These are phyloP conservation scores for Parasteatoda lunata DNA, from an alignment of 2,888 invertebrate genomes.

Conservation along the genomic window DNA sequence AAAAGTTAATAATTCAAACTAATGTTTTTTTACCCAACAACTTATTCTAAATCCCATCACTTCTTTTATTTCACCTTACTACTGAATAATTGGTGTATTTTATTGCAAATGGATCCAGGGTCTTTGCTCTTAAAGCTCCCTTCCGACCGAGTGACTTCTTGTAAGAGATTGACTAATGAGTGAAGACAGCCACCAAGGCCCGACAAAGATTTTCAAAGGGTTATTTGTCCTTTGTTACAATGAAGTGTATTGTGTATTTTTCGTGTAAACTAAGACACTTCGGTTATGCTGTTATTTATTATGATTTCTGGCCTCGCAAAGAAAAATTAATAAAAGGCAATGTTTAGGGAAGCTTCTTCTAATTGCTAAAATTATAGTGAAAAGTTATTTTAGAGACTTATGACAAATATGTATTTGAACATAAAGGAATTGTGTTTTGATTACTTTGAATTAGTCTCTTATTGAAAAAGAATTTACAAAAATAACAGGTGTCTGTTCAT, in stretches of 20 bases:
- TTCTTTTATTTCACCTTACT: not conserved
- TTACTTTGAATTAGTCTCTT: too few relatives aligned
- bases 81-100: conserved; percentile 31
- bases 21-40: too few relatives aligned
- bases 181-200: conserved; percentile 47
- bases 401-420: too few relatives aligned
- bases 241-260: conserved; percentile 45
- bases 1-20: too few relatives aligned
- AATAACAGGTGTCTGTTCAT: too few relatives aligned
- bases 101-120: conserved; percentile 44
- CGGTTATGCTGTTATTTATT: conserved; percentile 44
- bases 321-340: conserved; percentile 19
- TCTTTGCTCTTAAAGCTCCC: conserved; percentile 41
- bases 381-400: too few relatives aligned
- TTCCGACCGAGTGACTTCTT: not conserved
- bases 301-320: conserved; percentile 49
- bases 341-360: conserved; percentile 26
- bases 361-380: conserved; percentile 8
- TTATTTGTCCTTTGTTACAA: conserved; percentile 62
- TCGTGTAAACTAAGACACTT: conserved; percentile 55
- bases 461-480: too few relatives aligned
- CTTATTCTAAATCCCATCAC: too few relatives aligned
- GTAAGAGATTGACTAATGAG: conserved; percentile 42
- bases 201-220: conserved; percentile 33
- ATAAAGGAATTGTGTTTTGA: too few relatives aligned